A percentile compares a stretch with the other conserved stretches of the same genome.
Evolutionary conservation across 1,140 invertebrate species (phyloP).

Genomic region (Gonioctena quinquepunctata): DNA sequence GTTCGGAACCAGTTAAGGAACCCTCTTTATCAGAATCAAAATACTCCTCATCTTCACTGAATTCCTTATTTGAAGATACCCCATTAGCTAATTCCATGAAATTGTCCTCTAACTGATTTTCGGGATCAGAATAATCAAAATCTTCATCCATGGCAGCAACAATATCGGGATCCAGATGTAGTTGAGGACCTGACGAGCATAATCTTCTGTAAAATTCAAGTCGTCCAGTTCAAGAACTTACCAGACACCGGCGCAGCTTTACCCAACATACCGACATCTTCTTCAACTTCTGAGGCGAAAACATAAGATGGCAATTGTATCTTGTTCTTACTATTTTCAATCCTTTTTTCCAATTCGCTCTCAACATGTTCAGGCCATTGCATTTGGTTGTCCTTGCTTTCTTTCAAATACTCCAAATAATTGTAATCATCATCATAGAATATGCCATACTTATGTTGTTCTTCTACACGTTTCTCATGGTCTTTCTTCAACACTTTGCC

Average conservation of each 20-base stretch:
- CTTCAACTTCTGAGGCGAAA: slow-evolving; percentile 87
- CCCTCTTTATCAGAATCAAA: slow-evolving; percentile 59
- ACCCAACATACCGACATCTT: slow-evolving; percentile 86
- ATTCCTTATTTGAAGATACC: slow-evolving; percentile 53
- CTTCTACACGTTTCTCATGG: slow-evolving; percentile 63
- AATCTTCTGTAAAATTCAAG: not conserved
- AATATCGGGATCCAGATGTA: slow-evolving; percentile 91
- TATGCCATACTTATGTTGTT: slow-evolving; percentile 89
- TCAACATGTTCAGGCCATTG: slow-evolving; percentile 54
- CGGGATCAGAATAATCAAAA: slow-evolving; percentile 81
- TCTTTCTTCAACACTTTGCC: slow-evolving; percentile 45
- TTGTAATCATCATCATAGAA: slow-evolving; percentile 96
- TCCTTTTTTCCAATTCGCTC: slow-evolving; percentile 50
- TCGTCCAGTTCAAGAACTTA: slow-evolving; percentile 40
- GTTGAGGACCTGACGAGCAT: slow-evolving; percentile 65
- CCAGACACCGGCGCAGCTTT: slow-evolving; percentile 79
- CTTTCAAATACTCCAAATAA: slow-evolving; percentile 90
- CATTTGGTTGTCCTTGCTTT: slow-evolving; percentile 59
- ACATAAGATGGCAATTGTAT: slow-evolving; percentile 85
- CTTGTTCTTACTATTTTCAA: slow-evolving; percentile 51
- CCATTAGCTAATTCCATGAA: slow-evolving; percentile 83
- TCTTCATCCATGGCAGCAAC: slow-evolving; percentile 92
- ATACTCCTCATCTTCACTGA: slow-evolving; percentile 59
- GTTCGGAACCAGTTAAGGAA: slow-evolving; percentile 59
- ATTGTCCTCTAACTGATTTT: slow-evolving; percentile 88